Evolutionary conservation across 2,797 vertebrate genomes (phyloP).

Genomic region (Botia kubotai): DNA sequence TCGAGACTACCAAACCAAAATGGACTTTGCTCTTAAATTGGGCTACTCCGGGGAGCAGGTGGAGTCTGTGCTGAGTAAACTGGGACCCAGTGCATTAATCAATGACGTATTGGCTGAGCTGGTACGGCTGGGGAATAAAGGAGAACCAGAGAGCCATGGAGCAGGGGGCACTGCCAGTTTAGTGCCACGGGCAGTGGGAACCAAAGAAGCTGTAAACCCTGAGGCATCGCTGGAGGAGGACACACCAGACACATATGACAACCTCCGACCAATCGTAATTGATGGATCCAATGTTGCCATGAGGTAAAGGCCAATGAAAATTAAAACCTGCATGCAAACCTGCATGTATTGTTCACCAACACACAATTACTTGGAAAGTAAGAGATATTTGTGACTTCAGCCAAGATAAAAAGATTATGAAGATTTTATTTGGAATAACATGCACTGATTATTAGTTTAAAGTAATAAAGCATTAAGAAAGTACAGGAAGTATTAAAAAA

Average conservation of each 20-base stretch:
- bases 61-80: constrained; percentile 90
- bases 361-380: constrained; percentile 3
- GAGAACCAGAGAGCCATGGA: constrained; percentile 86
- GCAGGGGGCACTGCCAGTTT: constrained; percentile 71
- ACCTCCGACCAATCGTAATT: constrained; percentile 94
- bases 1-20: constrained; percentile 94
- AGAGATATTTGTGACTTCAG: not conserved
- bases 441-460: not conserved
- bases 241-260: constrained; percentile 87
- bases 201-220: constrained; percentile 87
- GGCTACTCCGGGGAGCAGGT: constrained; percentile 96
- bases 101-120: constrained; percentile 96
- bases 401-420: not conserved
- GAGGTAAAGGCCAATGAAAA: constrained; percentile 79
- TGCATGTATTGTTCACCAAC: not conserved
- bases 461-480: not conserved
- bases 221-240: constrained; percentile 93
- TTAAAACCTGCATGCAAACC: not conserved
- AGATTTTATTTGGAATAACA: not conserved
- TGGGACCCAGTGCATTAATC: constrained; percentile 92
- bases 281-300: constrained; percentile 99
- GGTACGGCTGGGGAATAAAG: constrained; percentile 94
- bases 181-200: constrained; percentile 78
- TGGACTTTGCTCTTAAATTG: constrained; percentile 97
- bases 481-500: not conserved